Base-by-base conservation (phyloP, 2,888 invertebrate genomes). In the Oscheius sp. region DNA sequence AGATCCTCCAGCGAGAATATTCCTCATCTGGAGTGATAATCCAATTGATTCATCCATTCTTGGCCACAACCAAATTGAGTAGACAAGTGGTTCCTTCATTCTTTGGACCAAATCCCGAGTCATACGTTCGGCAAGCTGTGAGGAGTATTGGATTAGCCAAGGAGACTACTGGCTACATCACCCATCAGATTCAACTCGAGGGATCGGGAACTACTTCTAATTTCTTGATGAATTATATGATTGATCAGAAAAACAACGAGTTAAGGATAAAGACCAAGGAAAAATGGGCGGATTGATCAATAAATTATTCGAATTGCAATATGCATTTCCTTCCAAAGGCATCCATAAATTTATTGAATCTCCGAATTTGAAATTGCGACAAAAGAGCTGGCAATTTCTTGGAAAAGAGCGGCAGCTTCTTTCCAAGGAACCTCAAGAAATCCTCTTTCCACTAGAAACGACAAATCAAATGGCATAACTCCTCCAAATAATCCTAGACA, bases 1-100 rank as follows among this genome's bases (percentile, higher is more conserved):
- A 81, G 27, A 84, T 87, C 66, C 79, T 89, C 15, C 79, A 86
- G 33, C 76, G 68, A 39, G 89, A 89, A 79, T 89, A 88, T 76
- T 79, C 70, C 3, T 63, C 72, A 50, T 85, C 84, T 67, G 88
- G 88, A 48, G 83, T 89, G 66, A 82, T 82, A 57, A 82, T 88
- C 37, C 85, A 85, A 69, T 77, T 79, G 15, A 78, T 84, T 37
- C 73, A 74, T 20, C 84, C 84, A 34, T 82, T 83, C 82, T 64
- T 84, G 69, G 84, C 85, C 25, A 79, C 83, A 65, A 84, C 84
- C 34, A 85, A 84, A 63, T 79, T 84, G 82, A 73, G 80, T 71
- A 82, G 81, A 71, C 75, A 78, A n/a, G 57, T 37, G 23, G 8
- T 20, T 50, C 68, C 80, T 3, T 81, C 83, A 3, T 82, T 84